Percentiles rank a stretch among this genome's conserved stretches.
Evolutionary conservation across 2,113 vertebrate species (phyloP).

Genomic region (Daubentonia madagascariensis): DNA sequence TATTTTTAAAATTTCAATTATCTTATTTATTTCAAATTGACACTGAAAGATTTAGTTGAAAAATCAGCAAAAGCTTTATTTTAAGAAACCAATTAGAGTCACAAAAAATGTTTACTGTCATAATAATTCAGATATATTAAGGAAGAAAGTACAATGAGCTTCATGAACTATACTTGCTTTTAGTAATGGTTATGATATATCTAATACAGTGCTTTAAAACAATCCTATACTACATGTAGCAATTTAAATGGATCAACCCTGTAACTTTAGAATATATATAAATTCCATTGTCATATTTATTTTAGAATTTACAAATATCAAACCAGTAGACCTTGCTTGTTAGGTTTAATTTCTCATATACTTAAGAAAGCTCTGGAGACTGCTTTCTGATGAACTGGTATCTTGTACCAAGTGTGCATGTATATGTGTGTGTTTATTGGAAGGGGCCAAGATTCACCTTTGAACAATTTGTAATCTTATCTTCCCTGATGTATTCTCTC

Average conservation of each 20-base stretch:
- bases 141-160: neutral
- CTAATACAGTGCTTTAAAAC: slow-evolving; percentile 21
- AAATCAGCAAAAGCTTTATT: slow-evolving; percentile 4
- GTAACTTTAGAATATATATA: neutral
- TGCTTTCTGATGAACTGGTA: neutral
- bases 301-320: slow-evolving; percentile 26
- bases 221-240: neutral
- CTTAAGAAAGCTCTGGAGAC: neutral
- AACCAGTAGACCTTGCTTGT: neutral
- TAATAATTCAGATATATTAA: neutral
- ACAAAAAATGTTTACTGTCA: slow-evolving; percentile 8
- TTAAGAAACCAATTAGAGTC: neutral
- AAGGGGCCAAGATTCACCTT: neutral
- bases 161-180: neutral
- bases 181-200: neutral
- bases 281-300: neutral
- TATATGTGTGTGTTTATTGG: neutral
- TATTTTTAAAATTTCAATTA: neutral
- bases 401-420: neutral
- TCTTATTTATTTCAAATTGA: slow-evolving; percentile 4
- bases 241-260: neutral
- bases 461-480: neutral
- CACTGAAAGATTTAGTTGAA: neutral
- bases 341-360: neutral
- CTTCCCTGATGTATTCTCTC: neutral